Evolutionary conservation across 2,888 invertebrate species (phyloP).

Genomic region (Serripes groenlandicus): DNA sequence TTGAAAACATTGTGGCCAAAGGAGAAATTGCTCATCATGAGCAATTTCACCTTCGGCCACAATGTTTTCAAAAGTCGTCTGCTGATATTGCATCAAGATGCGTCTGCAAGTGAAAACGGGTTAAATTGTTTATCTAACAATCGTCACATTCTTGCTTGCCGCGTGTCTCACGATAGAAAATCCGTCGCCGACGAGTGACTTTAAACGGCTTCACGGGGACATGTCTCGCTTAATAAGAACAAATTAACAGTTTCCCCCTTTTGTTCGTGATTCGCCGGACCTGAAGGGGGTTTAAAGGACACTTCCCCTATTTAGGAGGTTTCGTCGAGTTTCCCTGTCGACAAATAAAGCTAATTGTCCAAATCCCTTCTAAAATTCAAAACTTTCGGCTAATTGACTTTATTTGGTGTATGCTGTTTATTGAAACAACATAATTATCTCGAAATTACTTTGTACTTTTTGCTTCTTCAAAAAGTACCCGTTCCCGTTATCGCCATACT

Average conservation of each 20-base stretch:
- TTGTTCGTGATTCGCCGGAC: conserved; percentile 9
- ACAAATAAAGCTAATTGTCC: conserved; percentile 22
- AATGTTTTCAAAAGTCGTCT: background rate
- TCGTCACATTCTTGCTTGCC: too few species aligned
- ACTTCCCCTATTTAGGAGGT: conserved; percentile 11
- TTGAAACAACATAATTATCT: conserved; percentile 2
- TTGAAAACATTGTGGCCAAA: background rate
- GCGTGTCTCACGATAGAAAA: too few species aligned
- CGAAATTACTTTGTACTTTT: too few species aligned
- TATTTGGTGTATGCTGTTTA: background rate
- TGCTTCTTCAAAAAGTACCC: too few species aligned
- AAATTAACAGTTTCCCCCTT: conserved; percentile 28
- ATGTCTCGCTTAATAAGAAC: conserved; percentile 1
- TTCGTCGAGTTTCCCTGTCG: background rate
- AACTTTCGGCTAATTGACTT: conserved; percentile 3
- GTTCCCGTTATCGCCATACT: too few species aligned
- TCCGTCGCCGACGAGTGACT: conserved; percentile 59
- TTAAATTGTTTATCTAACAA: too few species aligned
- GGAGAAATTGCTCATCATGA: background rate
- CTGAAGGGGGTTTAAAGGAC: background rate
- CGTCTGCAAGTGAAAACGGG: background rate
- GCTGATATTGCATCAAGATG: background rate
- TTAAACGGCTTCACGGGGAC: conserved; percentile 22
- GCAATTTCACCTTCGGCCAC: background rate
- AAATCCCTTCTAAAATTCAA: background rate